Conservation (phyloP, 1,140 invertebrate species). For the Atta texana region DNA sequence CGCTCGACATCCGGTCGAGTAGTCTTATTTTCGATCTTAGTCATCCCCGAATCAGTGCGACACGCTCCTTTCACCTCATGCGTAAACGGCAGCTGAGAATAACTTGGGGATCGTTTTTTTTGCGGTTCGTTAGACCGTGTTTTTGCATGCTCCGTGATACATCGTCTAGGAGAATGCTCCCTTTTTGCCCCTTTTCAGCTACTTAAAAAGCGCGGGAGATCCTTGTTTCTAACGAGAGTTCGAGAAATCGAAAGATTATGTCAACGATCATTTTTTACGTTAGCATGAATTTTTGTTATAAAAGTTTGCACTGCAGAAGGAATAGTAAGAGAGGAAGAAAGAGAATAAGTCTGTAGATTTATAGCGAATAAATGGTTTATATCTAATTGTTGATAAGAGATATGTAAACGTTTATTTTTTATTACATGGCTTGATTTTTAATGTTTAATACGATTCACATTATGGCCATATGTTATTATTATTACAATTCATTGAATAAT, state of each 20-base stretch:
- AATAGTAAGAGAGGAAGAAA: background rate
- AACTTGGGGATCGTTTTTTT: background rate
- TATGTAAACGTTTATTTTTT: background rate
- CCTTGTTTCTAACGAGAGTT: constrained; percentile 18
- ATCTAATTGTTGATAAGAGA: constrained; percentile 2
- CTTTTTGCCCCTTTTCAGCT: constrained; percentile 35
- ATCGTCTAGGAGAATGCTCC: constrained; percentile 7
- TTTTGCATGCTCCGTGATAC: background rate
- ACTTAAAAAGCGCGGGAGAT: constrained; percentile 69
- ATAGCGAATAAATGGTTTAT: background rate
- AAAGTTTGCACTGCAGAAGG: background rate
- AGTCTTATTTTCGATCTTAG: constrained; percentile 34
- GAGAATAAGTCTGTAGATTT: background rate
- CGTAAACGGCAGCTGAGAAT: background rate
- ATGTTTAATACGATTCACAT: background rate
- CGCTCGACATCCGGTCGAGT: constrained; percentile 36
- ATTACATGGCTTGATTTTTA: background rate
- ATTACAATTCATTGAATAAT: background rate
- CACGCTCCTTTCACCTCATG: background rate
- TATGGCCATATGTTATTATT: background rate
- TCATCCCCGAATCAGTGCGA: background rate
- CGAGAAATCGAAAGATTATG: background rate
- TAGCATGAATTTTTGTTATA: background rate
- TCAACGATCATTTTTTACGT: background rate
- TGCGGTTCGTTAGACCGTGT: background rate